phyloP scores from a whole-genome alignment of 2,888 invertebrate species.

The Leptinotarsa rubiginosa region DNA sequence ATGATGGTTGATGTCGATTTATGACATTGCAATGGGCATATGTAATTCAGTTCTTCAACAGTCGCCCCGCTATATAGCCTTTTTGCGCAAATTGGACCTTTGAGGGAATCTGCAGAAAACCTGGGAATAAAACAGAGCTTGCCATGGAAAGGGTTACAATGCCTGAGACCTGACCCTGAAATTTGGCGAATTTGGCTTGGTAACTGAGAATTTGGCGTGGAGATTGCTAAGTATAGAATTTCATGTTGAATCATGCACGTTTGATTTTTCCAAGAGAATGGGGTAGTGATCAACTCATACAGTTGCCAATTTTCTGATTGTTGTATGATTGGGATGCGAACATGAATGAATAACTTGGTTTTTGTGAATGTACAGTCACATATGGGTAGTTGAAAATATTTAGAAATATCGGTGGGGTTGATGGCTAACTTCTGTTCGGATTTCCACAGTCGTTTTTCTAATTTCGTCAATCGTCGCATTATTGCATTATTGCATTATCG shows the following conservation, averaged over 20 bases:
- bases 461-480: no score
- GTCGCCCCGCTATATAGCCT: constrained; percentile 42
- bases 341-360: constrained; percentile 24
- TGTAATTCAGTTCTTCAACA: constrained; percentile 36
- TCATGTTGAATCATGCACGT: constrained; percentile 40
- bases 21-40: constrained; percentile 46
- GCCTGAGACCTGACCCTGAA: constrained; percentile 36
- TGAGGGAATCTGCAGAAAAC: constrained; percentile 34
- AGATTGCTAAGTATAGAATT: constrained; percentile 16
- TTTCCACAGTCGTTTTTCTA: no score
- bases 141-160: constrained; percentile 38
- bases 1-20: constrained; percentile 32
- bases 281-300: constrained; percentile 39
- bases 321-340: constrained; percentile 36
- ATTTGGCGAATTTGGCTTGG: constrained; percentile 36
- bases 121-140: constrained; percentile 43
- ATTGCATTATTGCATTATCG: no score
- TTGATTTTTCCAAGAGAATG: constrained; percentile 44
- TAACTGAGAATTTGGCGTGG: background rate
- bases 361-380: constrained; percentile 40
- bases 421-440: constrained; percentile 37
- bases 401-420: constrained; percentile 25
- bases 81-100: constrained; percentile 40
- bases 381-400: constrained; percentile 40
- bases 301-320: constrained; percentile 31